phyloP scores from a whole-genome alignment of 2,888 invertebrate species.

The Aradus depressus region DNA sequence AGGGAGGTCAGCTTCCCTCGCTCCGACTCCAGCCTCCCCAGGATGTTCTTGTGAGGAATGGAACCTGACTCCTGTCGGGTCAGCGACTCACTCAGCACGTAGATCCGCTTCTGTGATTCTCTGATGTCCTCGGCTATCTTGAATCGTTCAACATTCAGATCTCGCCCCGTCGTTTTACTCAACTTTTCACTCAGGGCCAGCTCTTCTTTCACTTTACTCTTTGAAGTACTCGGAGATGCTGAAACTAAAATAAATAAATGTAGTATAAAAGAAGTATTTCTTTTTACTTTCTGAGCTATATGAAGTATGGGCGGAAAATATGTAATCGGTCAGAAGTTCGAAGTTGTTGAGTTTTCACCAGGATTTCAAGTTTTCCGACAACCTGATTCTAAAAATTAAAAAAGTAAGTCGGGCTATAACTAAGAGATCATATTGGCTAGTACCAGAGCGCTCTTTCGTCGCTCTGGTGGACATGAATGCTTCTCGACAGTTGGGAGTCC shows the following conservation, averaged over 20 bases:
- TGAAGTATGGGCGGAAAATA: not conserved
- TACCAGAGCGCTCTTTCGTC: too few relatives aligned
- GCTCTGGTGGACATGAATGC: too few relatives aligned
- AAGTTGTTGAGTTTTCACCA: not conserved
- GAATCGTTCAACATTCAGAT: slow-evolving; percentile 60
- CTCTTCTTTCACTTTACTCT: slow-evolving; percentile 1
- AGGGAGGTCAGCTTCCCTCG: slow-evolving; percentile 50
- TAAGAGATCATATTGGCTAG: not conserved
- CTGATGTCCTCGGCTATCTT: slow-evolving; percentile 60
- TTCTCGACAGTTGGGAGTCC: too few relatives aligned
- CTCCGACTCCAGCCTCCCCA: slow-evolving; percentile 48
- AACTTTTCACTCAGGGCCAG: slow-evolving; percentile 4
- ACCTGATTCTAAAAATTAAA: not conserved
- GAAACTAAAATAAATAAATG: too few relatives aligned
- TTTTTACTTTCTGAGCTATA: not conserved
- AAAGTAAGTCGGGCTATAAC: not conserved
- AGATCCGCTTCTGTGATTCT: slow-evolving; percentile 53
- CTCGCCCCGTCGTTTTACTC: slow-evolving; percentile 37
- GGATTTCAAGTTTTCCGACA: too few relatives aligned
- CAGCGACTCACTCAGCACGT: slow-evolving; percentile 52
- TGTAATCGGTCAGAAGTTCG: not conserved
- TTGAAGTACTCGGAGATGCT: too few relatives aligned
- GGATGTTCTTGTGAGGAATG: slow-evolving; percentile 49
- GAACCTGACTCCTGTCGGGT: slow-evolving; percentile 49
- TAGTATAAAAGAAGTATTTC: too few relatives aligned